A percentile compares a stretch with the other conserved stretches of the same genome.
phyloP scores from a whole-genome alignment of 2,797 vertebrate species.

The Tarsius wallacei region DNA sequence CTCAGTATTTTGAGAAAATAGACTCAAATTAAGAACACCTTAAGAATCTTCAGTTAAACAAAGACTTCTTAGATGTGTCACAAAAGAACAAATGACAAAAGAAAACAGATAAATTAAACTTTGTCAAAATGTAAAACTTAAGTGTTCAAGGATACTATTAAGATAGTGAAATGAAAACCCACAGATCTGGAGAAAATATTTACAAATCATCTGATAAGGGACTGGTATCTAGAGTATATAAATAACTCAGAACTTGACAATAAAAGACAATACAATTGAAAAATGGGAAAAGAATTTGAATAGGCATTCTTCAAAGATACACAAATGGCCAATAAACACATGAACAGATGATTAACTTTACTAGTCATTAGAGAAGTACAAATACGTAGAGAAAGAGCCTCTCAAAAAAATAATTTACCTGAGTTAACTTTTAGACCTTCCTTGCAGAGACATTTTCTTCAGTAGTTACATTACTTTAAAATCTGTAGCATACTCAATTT shows the following conservation, averaged over 20 bases:
- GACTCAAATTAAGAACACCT: slow-evolving; percentile 39
- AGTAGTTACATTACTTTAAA: not conserved
- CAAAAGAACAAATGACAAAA: slow-evolving; percentile 39
- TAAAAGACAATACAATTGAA: not conserved
- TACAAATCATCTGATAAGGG: not conserved
- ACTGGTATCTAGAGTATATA: not conserved
- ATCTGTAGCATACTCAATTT: not conserved
- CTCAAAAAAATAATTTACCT: slow-evolving; percentile 33
- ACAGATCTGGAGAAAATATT: slow-evolving; percentile 44
- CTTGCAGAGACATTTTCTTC: not conserved
- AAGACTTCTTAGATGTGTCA: slow-evolving; percentile 2
- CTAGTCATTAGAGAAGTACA: not conserved
- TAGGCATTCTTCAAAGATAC: not conserved
- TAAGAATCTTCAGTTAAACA: slow-evolving; percentile 24
- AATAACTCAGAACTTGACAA: slow-evolving; percentile 37
- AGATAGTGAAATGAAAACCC: slow-evolving; percentile 45
- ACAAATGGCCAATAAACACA: not conserved
- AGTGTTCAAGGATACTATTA: not conserved
- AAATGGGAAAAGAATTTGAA: not conserved
- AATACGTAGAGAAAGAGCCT: not conserved
- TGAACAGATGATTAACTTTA: not conserved
- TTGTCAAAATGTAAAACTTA: not conserved
- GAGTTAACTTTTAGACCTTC: not conserved
- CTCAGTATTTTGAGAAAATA: slow-evolving; percentile 57
- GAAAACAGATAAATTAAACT: not conserved